Evolutionary conservation across 2,888 invertebrate species (phyloP).

Genomic region (Luperina testacea): DNA sequence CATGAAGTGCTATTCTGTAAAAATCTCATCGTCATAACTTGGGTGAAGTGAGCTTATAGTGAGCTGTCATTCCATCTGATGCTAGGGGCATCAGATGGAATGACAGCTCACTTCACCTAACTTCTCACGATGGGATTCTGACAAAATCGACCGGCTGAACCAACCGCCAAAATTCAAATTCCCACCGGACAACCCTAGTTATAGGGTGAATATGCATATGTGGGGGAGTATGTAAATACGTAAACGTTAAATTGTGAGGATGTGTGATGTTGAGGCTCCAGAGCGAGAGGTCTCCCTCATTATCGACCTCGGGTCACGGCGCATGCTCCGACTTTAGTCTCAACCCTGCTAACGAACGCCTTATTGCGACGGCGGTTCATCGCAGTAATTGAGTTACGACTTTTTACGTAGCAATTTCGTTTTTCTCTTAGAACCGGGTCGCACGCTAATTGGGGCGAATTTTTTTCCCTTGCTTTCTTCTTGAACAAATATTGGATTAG

Average conservation of each 20-base stretch:
- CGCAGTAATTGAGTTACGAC: conserved; percentile 90
- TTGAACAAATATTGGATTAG: conserved; percentile 88
- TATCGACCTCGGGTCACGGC: conserved; percentile 91
- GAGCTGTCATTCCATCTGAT: no score
- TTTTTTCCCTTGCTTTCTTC: conserved; percentile 81
- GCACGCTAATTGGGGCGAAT: conserved; percentile 87
- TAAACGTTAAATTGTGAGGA: conserved; percentile 88
- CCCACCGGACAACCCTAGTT: conserved; percentile 66
- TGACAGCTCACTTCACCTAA: not conserved
- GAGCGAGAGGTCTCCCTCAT: conserved; percentile 89
- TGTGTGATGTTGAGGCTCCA: conserved; percentile 88
- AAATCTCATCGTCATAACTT: not conserved
- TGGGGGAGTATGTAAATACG: conserved; percentile 89
- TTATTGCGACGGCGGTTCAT: conserved; percentile 90
- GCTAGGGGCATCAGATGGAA: not conserved
- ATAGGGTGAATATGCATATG: conserved; percentile 89
- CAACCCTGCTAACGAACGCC: conserved; percentile 87
- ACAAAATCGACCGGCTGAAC: not conserved
- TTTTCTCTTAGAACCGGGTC: conserved; percentile 88
- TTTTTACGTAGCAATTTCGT: conserved; percentile 90
- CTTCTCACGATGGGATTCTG: not conserved
- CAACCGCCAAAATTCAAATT: conserved; percentile 23
- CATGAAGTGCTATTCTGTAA: not conserved
- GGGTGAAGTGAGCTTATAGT: not conserved
- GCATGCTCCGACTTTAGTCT: conserved; percentile 88